phyloP scores from a whole-genome alignment of 1,140 invertebrate genomes.

The Diachasmimorpha longicaudata region DNA sequence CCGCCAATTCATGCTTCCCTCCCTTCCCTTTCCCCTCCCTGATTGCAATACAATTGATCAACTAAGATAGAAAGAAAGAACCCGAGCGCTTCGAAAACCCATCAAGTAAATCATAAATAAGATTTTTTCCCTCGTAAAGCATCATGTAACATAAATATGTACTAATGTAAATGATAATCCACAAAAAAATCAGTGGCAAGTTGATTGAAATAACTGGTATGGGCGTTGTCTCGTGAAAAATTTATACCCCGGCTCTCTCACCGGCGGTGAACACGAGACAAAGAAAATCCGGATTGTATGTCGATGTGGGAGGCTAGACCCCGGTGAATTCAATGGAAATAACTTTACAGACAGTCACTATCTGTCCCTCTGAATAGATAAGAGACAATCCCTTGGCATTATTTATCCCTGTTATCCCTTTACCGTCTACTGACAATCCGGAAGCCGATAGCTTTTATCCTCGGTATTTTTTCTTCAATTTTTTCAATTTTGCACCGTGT shows the following conservation, averaged over 20 bases:
- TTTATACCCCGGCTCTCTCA: neutral
- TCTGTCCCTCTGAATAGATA: neutral
- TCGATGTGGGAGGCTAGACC: constrained; percentile 2
- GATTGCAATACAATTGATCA: neutral
- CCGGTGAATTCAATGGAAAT: neutral
- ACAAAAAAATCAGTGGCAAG: neutral
- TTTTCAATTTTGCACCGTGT: neutral
- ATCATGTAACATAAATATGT: neutral
- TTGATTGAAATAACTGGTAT: neutral
- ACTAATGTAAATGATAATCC: constrained; percentile 2
- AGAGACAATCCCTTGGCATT: neutral
- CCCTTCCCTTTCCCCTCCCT: no score
- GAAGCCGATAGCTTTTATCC: neutral
- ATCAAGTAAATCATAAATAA: constrained; percentile 1
- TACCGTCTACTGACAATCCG: neutral
- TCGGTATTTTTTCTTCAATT: neutral
- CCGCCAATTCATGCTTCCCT: no score
- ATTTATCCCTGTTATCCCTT: neutral
- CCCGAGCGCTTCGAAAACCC: neutral
- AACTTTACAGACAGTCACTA: neutral
- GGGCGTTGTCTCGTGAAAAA: neutral
- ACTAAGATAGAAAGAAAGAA: neutral
- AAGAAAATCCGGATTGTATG: neutral
- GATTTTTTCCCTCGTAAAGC: neutral
- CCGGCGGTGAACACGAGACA: neutral